Base-by-base conservation (phyloP, 2,888 invertebrate genomes). In the Rhagium mordax region DNA sequence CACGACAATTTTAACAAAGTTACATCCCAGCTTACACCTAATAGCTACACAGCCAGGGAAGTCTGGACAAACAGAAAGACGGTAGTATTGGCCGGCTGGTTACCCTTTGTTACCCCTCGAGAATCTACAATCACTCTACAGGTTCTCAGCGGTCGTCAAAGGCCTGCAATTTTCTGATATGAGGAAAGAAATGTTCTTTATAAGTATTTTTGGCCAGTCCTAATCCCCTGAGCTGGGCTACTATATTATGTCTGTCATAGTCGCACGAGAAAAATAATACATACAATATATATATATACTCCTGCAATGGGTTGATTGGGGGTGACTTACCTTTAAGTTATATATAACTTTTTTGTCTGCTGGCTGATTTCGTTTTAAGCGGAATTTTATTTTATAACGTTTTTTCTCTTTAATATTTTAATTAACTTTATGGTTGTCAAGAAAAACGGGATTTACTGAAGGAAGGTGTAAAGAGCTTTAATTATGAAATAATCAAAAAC, bases 91-190 rank as follows among this genome's bases (percentile, higher is more conserved):
- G 18, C 16, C 33, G 18, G 18, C 59, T 33, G 59, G 18, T 72
- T 74, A 74, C 72, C 76, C 73, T 74, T 71, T 74, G 73, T 74
- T 74, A 70, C 74, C 74, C 76, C 76, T 74, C 69, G 74, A 78
- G 79, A 80, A 81, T 82, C 83, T 81, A 83, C 82, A 83, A 84
- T 83, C 81, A 79, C 82, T 83, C 83, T 77, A 84, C 82, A 85
- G 83, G 84, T 86, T 80, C 81, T 82, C 78, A 78, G 78, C 76
- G 79, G 79, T 74, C 79, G 78, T 78, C 75, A 76, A 79, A 81
- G 80, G 82, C 81, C 85, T 86, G 86, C 84, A 83, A 82, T 82
- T 83, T 82, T 80, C 81, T 81, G 86, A 86, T 86, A 86, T 83
- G 82, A 81, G 81, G 79, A 81, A 82, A 84, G 84, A 84, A 86